Conservation (phyloP, 2,888 invertebrate genomes). For the Dione vanillae region DNA sequence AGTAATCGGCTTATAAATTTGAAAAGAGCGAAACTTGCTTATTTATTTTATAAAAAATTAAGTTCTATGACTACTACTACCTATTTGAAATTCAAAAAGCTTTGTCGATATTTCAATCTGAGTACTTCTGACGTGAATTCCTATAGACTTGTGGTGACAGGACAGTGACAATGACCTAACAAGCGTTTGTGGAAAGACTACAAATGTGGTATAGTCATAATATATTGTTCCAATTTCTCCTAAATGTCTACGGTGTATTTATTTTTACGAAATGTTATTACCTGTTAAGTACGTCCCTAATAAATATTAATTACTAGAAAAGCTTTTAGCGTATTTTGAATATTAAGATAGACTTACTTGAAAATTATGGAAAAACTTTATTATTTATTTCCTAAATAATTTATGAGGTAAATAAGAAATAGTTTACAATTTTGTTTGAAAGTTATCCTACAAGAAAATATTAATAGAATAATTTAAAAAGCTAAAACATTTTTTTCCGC, state of each 20-base stretch:
- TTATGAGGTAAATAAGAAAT: not conserved
- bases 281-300: not conserved
- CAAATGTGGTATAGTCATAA: not conserved
- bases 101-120: not conserved
- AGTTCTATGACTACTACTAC: not conserved
- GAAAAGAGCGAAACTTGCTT: not conserved
- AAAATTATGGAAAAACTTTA: not conserved
- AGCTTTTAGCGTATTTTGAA: not conserved
- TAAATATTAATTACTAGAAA: not conserved
- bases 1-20: not conserved
- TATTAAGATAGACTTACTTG: not conserved
- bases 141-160: not conserved
- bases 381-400: not conserved
- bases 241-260: not conserved
- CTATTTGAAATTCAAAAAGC: not conserved
- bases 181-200: conserved; percentile 22
- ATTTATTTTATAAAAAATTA: not conserved
- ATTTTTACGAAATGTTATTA: not conserved
- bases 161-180: conserved; percentile 34
- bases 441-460: not conserved
- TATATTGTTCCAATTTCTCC: not conserved
- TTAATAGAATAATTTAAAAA: not conserved
- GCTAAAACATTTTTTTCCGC: too few relatives aligned
- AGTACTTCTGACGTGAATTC: conserved; percentile 5
- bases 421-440: not conserved